These are phyloP conservation scores for Lapara coniferarum DNA, from an alignment of 2,888 invertebrate species.

Conservation along the genomic window DNA sequence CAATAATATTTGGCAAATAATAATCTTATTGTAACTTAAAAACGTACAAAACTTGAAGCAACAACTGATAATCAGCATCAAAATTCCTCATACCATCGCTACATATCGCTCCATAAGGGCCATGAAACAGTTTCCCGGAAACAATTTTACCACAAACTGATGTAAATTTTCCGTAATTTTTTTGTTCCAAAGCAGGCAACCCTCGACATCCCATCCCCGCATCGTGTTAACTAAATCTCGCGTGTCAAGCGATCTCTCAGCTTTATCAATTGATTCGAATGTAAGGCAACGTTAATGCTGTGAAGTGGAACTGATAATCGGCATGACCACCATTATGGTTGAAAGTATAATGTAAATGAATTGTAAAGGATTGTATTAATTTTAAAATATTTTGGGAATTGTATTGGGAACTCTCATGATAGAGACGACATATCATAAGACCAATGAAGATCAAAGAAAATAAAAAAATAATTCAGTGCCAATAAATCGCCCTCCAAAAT, in stretches of 20 bases:
- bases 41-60: too few relatives aligned
- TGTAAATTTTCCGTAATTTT: background rate
- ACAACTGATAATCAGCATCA: too few relatives aligned
- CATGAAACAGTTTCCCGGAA: too few relatives aligned
- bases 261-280: constrained; percentile 49
- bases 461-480: too few relatives aligned
- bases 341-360: too few relatives aligned
- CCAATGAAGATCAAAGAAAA: too few relatives aligned
- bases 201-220: constrained; percentile 58
- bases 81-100: too few relatives aligned
- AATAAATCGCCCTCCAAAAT: too few relatives aligned
- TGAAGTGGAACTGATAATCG: background rate
- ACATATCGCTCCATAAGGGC: too few relatives aligned
- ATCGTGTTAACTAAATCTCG: constrained; percentile 70
- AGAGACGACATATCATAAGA: too few relatives aligned
- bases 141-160: background rate
- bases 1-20: too few relatives aligned
- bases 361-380: background rate
- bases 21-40: too few relatives aligned
- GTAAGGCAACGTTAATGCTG: constrained; percentile 23
- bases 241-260: constrained; percentile 56
- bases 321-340: background rate
- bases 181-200: constrained; percentile 18
- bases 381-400: background rate
- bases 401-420: background rate